Base-by-base conservation (phyloP, 37 sponge, comb jelly and placozoan genomes). In the Axinella damicornis region DNA sequence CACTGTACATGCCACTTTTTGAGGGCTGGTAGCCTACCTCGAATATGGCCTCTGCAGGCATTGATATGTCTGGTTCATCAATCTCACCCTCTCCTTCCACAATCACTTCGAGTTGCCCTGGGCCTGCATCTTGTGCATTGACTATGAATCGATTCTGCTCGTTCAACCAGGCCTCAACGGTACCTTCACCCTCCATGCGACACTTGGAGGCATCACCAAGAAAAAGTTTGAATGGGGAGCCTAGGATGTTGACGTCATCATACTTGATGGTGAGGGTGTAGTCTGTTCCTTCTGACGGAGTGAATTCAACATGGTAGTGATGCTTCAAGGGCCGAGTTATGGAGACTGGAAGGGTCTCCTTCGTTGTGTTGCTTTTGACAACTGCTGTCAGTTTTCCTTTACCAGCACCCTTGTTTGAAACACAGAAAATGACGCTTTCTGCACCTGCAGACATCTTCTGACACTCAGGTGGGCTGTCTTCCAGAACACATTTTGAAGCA, bases 161-260 rank as follows among this genome's bases (percentile, higher is more conserved):
- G 37, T 68, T 36, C n/a, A 65, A 27, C 55, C 81, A 79, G 61
- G 22, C 53, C 32, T 71, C 54, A n/a, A 55, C 15, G 72, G 55
- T 32, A 13, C 73, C 71, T 57, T 81, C 73, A 33, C 32, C 96
- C 19, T 93, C 88, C 15, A 84, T 83, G 52, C 69, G 39, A 53
- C 85, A 84, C 61, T 66, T 12, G 30, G 58, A 5, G 15, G 27
- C 39, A 24, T 64, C 55, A 21, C 39, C 69, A 52, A 84, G 85
- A 9, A 55, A 30, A 0, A 96, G 79, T 6, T 72, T 85, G 71
- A 96, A 96, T 0, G 91, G 94, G n/a, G 87, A 86, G 0, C 91
- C 91, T 35, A 56, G 72, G 12, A 96, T 76, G 57, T 87, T 82
- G 53, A 38, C 67, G 22, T 71, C 86, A 46, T 89, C 83, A 27